Evolutionary conservation across 2,888 invertebrate genomes (phyloP).

Genomic region (Phorcus lineatus): DNA sequence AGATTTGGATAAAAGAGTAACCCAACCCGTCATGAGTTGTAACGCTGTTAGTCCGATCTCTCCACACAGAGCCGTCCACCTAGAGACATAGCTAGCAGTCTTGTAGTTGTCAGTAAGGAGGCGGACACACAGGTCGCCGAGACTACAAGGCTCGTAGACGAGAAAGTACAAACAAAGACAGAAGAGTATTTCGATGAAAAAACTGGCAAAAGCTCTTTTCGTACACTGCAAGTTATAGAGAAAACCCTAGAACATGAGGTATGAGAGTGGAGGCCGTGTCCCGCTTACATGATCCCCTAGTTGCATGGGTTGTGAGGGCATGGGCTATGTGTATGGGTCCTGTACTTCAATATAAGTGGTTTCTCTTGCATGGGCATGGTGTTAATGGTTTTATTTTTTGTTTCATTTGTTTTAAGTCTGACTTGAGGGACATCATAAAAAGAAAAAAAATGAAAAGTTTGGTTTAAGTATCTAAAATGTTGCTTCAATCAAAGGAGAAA

Average conservation of each 20-base stretch:
- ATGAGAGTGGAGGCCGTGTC: slow-evolving; percentile 24
- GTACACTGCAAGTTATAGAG: slow-evolving; percentile 59
- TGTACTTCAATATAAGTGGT: neutral
- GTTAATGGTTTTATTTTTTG: too few relatives aligned
- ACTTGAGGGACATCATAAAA: too few relatives aligned
- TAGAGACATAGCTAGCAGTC: slow-evolving; percentile 21
- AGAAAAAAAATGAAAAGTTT: too few relatives aligned
- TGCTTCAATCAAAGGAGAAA: too few relatives aligned
- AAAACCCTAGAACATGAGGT: slow-evolving; percentile 68
- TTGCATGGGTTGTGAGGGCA: neutral
- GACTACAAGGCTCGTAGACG: slow-evolving; percentile 55
- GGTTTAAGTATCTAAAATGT: too few relatives aligned
- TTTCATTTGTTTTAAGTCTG: too few relatives aligned
- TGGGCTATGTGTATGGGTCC: neutral
- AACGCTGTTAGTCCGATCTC: neutral
- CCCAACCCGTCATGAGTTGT: too few relatives aligned
- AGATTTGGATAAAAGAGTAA: too few relatives aligned
- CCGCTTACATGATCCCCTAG: neutral
- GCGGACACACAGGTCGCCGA: slow-evolving; percentile 55
- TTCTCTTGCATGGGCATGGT: too few relatives aligned
- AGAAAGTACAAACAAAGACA: slow-evolving; percentile 59
- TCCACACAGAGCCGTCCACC: neutral
- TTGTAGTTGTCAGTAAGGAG: slow-evolving; percentile 50
- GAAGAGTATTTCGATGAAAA: slow-evolving; percentile 58
- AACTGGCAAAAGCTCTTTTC: slow-evolving; percentile 60